phyloP scores from a whole-genome alignment of 2,113 vertebrate genomes.

The Natator depressus region DNA sequence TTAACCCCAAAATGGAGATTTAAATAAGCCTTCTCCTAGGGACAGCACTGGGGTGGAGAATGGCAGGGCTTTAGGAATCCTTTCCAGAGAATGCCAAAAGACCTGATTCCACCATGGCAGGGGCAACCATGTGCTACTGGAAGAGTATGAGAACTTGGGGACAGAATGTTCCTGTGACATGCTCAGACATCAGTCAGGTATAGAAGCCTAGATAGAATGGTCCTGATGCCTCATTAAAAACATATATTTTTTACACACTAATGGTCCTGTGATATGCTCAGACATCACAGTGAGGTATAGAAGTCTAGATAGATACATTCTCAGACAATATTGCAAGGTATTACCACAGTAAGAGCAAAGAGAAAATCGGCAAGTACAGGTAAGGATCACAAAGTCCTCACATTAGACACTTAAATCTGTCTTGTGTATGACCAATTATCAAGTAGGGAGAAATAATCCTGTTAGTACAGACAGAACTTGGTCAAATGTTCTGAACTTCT shows the following conservation, averaged over 20 bases:
- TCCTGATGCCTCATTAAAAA: too few relatives aligned
- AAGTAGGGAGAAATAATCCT: neutral
- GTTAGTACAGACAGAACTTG: neutral
- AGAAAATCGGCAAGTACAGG: neutral
- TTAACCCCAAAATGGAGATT: neutral
- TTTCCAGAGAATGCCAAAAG: neutral
- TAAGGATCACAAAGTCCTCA: neutral
- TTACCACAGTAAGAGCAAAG: neutral
- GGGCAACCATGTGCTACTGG: neutral
- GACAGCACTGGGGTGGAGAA: neutral
- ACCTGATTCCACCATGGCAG: neutral
- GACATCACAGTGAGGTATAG: rapidly evolving
- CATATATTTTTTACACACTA: neutral
- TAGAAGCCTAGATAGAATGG: neutral
- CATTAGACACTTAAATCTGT: neutral
- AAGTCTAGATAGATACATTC: neutral
- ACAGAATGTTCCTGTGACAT: neutral
- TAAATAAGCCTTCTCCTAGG: neutral
- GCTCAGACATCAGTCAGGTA: rapidly evolving
- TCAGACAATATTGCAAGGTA: neutral
- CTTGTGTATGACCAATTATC: neutral
- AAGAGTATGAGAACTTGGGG: neutral
- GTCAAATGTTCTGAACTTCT: neutral
- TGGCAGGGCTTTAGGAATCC: neutral
- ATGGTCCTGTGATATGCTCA: neutral